Base-by-base conservation (phyloP, 2,113 vertebrate genomes). In the Poeciliopsis turrubarensis region DNA sequence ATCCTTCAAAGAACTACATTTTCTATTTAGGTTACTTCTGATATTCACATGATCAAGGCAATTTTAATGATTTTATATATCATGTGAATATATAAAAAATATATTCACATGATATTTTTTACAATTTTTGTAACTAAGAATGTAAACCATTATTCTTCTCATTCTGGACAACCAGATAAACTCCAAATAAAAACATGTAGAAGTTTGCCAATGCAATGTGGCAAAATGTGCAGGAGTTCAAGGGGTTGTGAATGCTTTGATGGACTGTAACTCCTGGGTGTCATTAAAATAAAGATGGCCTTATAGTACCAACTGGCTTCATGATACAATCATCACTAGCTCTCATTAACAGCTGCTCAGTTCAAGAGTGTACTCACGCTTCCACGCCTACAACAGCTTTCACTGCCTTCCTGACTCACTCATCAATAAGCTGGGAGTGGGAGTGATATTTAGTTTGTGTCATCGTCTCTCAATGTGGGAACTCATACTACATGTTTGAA, bases 291-390 rank as follows among this genome's bases (percentile, higher is more conserved):
- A 84, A 88, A 90, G 80, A 67, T 60, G 65, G 82, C 75, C 65
- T 82, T 89, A 82, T 88, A 57, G 17, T 57, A 57, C 73, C 83
- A 82, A 75, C 76, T 80, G 44, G 61, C 65, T 72, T 69, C 73
- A 86, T 81, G 83, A 86, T 19, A 14, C 26, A 72, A 83, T 70
- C 70, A 80, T 72, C 73, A 72, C 68, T 64, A 68, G 75, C 75
- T 79, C 79, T 87, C 80, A 84, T 83, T 83, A 89, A 84, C 87
- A 85, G 84, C 85, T 88, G 82, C 72, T 84, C 32, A 0, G 51
- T 72, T 75, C 70, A 62, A 79, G 75, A 82, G 78, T 76, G 78
- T 81, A 84, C 72, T 73, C 87, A 89, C 70, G 75, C 82, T 78
- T 73, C 86, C 78, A 83, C 81, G 29, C 84, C 87, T 83, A 79